Evolutionary conservation across 2,113 vertebrate genomes (phyloP), one percentile per base, ranked within the genome.

Genomic region (Plestiodon gilberti): DNA sequence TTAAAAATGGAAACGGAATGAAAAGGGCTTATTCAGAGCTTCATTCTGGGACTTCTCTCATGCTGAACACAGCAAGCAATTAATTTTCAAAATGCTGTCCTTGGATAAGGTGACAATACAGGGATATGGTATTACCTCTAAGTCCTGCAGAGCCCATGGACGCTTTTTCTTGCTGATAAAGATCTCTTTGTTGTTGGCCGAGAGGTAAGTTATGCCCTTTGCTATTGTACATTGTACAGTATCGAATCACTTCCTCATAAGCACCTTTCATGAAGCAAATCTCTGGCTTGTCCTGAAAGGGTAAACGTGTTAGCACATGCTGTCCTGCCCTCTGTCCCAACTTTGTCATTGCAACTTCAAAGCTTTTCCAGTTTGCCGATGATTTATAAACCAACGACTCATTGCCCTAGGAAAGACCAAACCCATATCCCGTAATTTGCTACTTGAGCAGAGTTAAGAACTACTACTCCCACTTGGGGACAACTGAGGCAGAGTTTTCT

Each of bases 241-340:
- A 98, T 23, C 96, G 97, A 86, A 99, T 98, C 87, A 99, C 97
- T 93, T 98, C 98, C 87, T 99, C 99, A 64, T 98, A 99, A 35
- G 99, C 99, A 38, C 99, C 99, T 92, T 99, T 99, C 97, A 99
- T 96, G 89, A 97, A 99, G 93, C 97, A 98, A 86, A 98, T 65
- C 13, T 97, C 98, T 28, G 96, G 94, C 86, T 98, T 97, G 73
- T 99, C 98, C 99, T 99, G 78, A 78, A 92, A 93, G 48, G 43
- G 82, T 88, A 81, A 91, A 81, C 20, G 23, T 33, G 28, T 84
- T 84, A 84, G 71, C 35, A 43, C 77, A 23, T 79, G 28, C 48
- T 71, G 52, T 17, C 11, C 52, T 84, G 35, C 78, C 74, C 62
- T 61, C 65, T 79, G 13, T 20, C 55, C 43, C 76, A 79, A 71